Conservation (phyloP, 2,888 invertebrate species). For the Drosophila emarginata region DNA sequence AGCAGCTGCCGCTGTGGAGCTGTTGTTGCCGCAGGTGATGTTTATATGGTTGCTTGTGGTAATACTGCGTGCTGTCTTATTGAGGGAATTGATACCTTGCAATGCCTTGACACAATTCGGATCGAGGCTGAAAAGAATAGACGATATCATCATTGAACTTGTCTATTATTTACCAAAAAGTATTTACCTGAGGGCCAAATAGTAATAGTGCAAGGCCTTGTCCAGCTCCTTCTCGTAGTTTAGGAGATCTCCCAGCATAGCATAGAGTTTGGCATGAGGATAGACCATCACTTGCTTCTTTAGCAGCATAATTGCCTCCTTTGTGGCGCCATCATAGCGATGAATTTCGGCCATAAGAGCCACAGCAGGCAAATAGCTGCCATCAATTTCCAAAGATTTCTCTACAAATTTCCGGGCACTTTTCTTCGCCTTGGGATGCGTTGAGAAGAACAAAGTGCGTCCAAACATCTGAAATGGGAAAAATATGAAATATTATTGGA, state of each 20-base stretch:
- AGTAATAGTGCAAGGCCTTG: conserved; percentile 80
- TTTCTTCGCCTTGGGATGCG: conserved; percentile 84
- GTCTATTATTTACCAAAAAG: not conserved
- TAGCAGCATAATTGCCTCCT: conserved; percentile 87
- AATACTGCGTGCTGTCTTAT: conserved; percentile 62
- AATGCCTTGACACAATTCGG: conserved; percentile 78
- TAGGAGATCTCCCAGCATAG: conserved; percentile 79
- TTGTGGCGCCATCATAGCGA: conserved; percentile 86
- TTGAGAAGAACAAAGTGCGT: conserved; percentile 85
- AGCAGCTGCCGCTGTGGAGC: not conserved
- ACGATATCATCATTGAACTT: not conserved
- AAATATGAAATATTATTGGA: too few relatives aligned
- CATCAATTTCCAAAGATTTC: conserved; percentile 88
- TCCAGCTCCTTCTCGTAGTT: conserved; percentile 76
- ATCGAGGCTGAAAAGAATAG: conserved; percentile 69
- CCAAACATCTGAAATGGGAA: conserved; percentile 86
- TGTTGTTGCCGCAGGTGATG: not conserved
- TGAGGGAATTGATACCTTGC: conserved; percentile 79
- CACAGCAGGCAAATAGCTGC: conserved; percentile 88
- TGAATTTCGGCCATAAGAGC: conserved; percentile 88
- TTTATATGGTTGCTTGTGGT: conserved; percentile 3
- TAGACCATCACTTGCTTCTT: conserved; percentile 84
- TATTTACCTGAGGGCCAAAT: conserved; percentile 77
- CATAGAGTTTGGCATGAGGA: conserved; percentile 79
- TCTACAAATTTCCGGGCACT: conserved; percentile 88